Evolutionary conservation across 2,113 vertebrate genomes (phyloP).

Genomic region (Ophthalmolycus amberensis): DNA sequence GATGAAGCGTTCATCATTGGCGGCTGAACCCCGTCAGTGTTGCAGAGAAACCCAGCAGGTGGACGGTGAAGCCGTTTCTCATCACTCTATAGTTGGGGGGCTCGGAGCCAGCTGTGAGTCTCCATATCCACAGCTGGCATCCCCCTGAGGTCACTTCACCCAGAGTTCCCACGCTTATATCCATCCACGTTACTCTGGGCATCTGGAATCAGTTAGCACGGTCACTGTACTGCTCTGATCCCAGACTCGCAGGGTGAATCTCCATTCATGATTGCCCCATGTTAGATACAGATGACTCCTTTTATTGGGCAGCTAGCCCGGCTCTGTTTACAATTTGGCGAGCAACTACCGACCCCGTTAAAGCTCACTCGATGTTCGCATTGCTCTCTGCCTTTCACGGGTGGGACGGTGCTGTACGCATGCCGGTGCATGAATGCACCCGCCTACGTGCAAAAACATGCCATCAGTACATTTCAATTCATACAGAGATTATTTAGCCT

Average conservation of each 20-base stretch:
- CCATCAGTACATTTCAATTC: not conserved
- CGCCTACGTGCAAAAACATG: not conserved
- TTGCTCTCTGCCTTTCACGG: not conserved
- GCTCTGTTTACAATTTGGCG: no score
- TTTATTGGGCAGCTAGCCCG: no score
- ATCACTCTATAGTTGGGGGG: conserved; percentile 20
- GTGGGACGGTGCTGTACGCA: not conserved
- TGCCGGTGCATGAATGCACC: not conserved
- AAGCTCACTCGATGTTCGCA: not conserved
- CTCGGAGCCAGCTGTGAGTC: conserved; percentile 36
- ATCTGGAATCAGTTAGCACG: conserved; percentile 34
- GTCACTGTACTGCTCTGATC: not conserved
- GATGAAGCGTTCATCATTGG: not conserved
- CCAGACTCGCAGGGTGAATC: not conserved
- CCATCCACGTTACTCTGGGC: not conserved
- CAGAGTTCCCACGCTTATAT: conserved; percentile 47
- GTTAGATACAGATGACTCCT: no score
- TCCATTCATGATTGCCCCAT: no score
- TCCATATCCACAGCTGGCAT: conserved; percentile 47
- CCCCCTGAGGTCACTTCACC: conserved; percentile 33
- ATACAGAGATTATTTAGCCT: not conserved
- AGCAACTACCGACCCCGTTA: not conserved
- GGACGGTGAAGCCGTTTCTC: not conserved
- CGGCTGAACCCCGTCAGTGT: not conserved
- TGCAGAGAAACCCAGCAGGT: conserved; percentile 29